Percentiles rank a stretch among this genome's conserved stretches.
phyloP scores from a whole-genome alignment of 1,140 invertebrate species.

The Pomacea maculata region DNA sequence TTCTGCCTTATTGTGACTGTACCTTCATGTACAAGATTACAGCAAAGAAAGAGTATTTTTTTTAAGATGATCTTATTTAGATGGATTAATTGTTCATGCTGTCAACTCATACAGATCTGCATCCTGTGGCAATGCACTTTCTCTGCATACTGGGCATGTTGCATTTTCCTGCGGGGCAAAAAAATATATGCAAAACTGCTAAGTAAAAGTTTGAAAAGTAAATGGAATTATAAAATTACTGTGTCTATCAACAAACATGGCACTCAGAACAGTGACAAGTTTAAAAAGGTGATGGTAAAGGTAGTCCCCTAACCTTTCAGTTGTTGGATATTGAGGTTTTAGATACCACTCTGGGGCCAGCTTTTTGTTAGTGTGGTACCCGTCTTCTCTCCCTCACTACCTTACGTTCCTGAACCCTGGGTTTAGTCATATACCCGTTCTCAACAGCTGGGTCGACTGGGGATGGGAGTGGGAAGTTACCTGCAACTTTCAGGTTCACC shows the following conservation, averaged over 20 bases:
- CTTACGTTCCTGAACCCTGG: not conserved
- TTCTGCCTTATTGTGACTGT: too few species aligned
- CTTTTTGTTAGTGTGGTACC: not conserved
- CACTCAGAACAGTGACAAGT: too few species aligned
- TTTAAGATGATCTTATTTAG: too few species aligned
- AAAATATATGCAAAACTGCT: not conserved
- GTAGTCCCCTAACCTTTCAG: not conserved
- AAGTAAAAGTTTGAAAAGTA: too few species aligned
- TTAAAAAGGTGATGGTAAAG: not conserved
- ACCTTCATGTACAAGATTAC: too few species aligned
- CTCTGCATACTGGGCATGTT: not conserved
- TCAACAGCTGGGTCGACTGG: not conserved
- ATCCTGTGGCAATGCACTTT: not conserved
- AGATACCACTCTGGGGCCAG: not conserved
- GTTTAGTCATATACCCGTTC: not conserved
- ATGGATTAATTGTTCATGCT: too few species aligned
- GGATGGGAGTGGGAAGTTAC: not conserved
- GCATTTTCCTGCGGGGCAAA: not conserved
- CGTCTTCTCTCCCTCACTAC: not conserved
- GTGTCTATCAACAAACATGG: too few species aligned
- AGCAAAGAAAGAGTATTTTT: too few species aligned
- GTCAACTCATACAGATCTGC: too few species aligned
- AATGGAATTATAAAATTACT: too few species aligned
- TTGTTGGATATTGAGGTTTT: not conserved
- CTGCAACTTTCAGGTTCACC: not conserved